Base-by-base conservation (phyloP, 1,140 invertebrate species). In the Dendroctonus valens region DNA sequence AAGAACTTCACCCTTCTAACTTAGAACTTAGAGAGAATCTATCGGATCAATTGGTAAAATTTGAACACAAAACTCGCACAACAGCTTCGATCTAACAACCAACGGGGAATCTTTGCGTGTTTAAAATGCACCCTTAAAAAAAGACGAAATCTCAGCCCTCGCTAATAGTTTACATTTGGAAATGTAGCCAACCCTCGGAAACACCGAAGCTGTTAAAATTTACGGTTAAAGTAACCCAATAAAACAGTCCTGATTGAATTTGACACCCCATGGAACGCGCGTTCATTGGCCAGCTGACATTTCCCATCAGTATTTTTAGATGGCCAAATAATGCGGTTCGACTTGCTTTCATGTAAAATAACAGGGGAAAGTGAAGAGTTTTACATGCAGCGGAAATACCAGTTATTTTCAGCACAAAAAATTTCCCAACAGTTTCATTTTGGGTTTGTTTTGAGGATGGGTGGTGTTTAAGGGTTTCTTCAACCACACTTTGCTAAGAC, bases 231-330 rank as follows among this genome's bases (percentile, higher is more conserved):
- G 59, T 70, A 70, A 58, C 64, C 66, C 66, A 68, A 70, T 70
- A 71, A 71, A 71, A 71, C 67, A 62, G 57, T 57, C 60, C 59
- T 69, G 70, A 71, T 71, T 71, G 67, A 71, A 71, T 71, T 69
- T 71, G 70, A 71, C 70, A 71, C 70, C 70, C 70, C 69, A 70
- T 53, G 67, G 62, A 64, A 59, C 59, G 58, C 65, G 53, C 66
- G 67, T 69, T 66, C 67, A 71, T 69, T 69, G 65, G 63, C 67
- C 70, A 71, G 67, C 63, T 71, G 70, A 68, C 65, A 42, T 15
- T 71, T 71, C 70, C 62, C 70, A 71, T 49, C 62, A 51, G 65
- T 50, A 62, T 69, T 67, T 69, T 67, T 59, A 53, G 51, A 41
- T 59, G 46, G 54, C 58, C 50, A 46, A 67, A 70, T 67, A 67